These are phyloP conservation scores for Tromatobia lineatoria DNA, from an alignment of 2,888 invertebrate species.

Conservation along the genomic window DNA sequence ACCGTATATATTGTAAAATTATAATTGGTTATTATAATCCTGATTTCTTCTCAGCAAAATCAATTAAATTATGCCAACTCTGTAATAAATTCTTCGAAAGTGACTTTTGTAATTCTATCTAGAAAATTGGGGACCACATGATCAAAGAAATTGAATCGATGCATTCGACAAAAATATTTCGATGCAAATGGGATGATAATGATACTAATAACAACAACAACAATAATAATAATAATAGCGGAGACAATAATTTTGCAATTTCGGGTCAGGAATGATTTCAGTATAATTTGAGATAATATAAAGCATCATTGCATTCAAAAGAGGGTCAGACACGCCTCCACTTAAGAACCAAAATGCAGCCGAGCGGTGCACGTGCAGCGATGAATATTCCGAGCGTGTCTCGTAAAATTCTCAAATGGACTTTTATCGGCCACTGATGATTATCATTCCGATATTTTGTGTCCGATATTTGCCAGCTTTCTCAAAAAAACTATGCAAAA, in stretches of 20 bases:
- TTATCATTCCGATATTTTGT: not conserved
- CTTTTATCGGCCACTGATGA: not conserved
- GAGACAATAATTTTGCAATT: constrained; percentile 1
- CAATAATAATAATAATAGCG: not conserved
- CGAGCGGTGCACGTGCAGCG: constrained; percentile 36
- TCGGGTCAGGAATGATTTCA: not conserved
- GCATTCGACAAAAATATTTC: not conserved
- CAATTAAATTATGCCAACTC: too few species aligned
- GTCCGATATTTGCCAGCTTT: not conserved
- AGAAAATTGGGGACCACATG: not conserved
- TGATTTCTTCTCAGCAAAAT: too few species aligned
- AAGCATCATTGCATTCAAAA: constrained; percentile 1
- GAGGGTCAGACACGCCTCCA: constrained; percentile 11
- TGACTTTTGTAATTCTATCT: too few species aligned
- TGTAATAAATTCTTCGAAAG: too few species aligned
- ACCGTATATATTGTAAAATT: too few species aligned
- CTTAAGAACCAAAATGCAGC: constrained; percentile 13
- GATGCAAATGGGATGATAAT: not conserved
- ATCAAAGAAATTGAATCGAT: not conserved
- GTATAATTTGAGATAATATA: constrained; percentile 9
- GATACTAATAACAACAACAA: too few species aligned
- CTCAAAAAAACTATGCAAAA: not conserved
- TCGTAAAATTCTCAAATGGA: not conserved
- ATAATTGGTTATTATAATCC: too few species aligned
- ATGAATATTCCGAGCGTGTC: constrained; percentile 1